Percentiles rank a stretch among this genome's conserved stretches.
phyloP scores from a whole-genome alignment of 2,888 invertebrate genomes.

The Hartigia nigra region DNA sequence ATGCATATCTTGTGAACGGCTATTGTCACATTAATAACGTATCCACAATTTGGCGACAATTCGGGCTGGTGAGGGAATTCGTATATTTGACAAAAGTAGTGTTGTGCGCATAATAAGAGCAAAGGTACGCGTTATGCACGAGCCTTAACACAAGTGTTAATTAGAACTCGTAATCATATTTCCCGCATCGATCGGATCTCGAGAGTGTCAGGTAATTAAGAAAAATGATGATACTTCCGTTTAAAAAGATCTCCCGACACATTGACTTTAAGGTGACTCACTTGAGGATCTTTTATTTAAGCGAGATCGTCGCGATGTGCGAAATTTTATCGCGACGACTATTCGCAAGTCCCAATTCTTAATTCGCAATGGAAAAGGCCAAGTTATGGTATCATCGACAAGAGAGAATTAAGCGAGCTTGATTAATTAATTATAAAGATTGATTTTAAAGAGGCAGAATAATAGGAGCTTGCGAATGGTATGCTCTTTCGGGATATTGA shows the following conservation, averaged over 20 bases:
- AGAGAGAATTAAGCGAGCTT: background rate
- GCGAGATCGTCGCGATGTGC: background rate
- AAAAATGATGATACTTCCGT: background rate
- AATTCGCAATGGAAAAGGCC: background rate
- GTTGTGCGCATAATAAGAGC: background rate
- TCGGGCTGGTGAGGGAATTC: background rate
- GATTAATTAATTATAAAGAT: background rate
- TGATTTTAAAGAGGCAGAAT: background rate
- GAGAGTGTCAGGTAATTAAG: background rate
- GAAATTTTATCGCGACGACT: background rate
- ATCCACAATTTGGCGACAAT: too few relatives aligned
- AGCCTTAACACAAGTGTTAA: background rate
- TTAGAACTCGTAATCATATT: background rate
- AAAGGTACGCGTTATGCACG: background rate
- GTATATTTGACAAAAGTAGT: background rate
- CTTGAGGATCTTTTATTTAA: background rate
- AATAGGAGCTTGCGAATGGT: background rate
- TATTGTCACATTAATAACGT: background rate
- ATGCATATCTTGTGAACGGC: conserved; percentile 1
- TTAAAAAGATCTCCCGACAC: background rate
- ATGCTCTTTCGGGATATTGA: background rate
- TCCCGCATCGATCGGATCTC: background rate
- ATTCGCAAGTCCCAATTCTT: background rate
- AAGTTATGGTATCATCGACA: background rate
- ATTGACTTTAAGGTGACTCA: background rate